Percentiles rank a stretch among this genome's conserved stretches.
Conservation (phyloP, 2,888 invertebrate genomes). For the Caenorhabditis becei region DNA sequence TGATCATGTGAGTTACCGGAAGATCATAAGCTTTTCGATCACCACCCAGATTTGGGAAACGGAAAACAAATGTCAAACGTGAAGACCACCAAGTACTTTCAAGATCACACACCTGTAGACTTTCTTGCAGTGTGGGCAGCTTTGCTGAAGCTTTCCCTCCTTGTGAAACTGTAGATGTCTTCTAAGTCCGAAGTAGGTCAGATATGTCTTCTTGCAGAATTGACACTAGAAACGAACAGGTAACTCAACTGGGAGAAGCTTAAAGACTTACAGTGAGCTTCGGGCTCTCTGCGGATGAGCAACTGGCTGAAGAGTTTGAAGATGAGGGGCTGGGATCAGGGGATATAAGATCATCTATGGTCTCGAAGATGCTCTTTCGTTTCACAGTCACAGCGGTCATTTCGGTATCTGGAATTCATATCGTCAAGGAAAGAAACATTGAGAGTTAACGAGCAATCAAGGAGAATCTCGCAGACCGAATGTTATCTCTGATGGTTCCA, state of each 20-base stretch:
- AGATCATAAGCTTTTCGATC: no score
- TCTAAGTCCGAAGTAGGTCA: conserved; percentile 67
- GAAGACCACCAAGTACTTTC: background rate
- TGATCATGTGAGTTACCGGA: no score
- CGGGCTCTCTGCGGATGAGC: conserved; percentile 32
- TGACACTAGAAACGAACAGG: conserved; percentile 60
- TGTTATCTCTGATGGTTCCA: background rate
- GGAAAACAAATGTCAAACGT: background rate
- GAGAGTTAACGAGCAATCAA: background rate
- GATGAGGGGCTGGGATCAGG: conserved; percentile 40
- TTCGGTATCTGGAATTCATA: no score
- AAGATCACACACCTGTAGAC: conserved; percentile 62
- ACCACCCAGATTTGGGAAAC: no score
- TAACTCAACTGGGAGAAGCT: background rate
- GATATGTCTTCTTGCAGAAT: conserved; percentile 63
- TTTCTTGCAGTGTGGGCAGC: conserved; percentile 68
- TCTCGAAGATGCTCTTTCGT: conserved; percentile 60
- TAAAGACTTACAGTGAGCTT: conserved; percentile 43
- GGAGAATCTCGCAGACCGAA: background rate
- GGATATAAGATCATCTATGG: conserved; percentile 56
- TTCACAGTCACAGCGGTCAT: conserved; percentile 15
- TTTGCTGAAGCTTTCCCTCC: conserved; percentile 68
- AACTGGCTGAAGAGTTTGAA: conserved; percentile 26
- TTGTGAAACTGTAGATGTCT: conserved; percentile 67
- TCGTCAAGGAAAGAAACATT: background rate